Evolutionary conservation across 2,888 invertebrate genomes (phyloP), one percentile per base, ranked within the genome.

Genomic region (Cylloceria caligata): DNA sequence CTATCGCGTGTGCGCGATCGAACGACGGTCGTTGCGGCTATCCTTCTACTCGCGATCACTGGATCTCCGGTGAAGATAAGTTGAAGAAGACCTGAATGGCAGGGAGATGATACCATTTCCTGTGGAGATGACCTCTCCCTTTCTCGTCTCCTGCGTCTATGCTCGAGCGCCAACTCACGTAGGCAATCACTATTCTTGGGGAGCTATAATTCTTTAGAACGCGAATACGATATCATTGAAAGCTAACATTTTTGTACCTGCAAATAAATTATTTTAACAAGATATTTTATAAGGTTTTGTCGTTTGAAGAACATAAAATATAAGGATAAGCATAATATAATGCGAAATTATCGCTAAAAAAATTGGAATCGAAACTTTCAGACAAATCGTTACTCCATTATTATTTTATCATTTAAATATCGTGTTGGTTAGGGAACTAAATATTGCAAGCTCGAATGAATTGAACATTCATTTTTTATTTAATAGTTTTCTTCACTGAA

Each of bases 61-160:
- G 39, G 42, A 39, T 24, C 57, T 47, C 45, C 72, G 57, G 45
- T 45, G 11, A 30, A 45, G 72, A 72, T 72, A 72, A 72, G 45
- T 60, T 19, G 34, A 34, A 19, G 57, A 47, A 72, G 60, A 72
- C 60, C 72, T 72, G 72, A 72, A 60, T 47, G 72, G 60, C 72
- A 72, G 45, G 72, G 60, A 72, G 72, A 72, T 72, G 72, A 72
- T 72, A 72, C 72, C 57, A 72, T 72, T 72, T 72, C 72, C 72
- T 72, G 72, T 72, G 72, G 72, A 72, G 60, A 72, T 72, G 72
- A 72, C 72, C 72, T 60, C 72, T 34, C 19, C 72, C 9, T 16
- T 7, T n/a, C 24, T 65, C 68, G 52, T 52, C 52, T 52, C 21
- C 11, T 19, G 11, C 11, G 49, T 9, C 19, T 6, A 2, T 27